A percentile compares a stretch with the other conserved stretches of the same genome.
phyloP scores from a whole-genome alignment of 1,140 invertebrate species.

The Drosophila bocqueti region DNA sequence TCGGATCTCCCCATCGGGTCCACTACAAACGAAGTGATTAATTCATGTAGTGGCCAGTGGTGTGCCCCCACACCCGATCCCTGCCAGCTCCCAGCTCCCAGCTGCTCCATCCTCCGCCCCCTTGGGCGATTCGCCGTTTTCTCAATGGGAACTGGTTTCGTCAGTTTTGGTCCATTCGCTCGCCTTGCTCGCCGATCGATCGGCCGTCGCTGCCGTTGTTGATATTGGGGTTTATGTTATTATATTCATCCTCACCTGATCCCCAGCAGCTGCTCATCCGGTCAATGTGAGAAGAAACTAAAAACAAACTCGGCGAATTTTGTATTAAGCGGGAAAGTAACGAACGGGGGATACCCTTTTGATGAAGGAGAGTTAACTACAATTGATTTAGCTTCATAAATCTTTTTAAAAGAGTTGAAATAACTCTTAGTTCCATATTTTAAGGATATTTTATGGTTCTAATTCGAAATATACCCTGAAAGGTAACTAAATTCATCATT shows the following conservation, averaged over 20 bases:
- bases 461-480: not conserved
- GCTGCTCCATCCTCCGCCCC: slow-evolving; percentile 31
- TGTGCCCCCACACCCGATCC: not conserved
- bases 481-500: not conserved
- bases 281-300: slow-evolving; percentile 82
- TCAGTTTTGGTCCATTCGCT: slow-evolving; percentile 55
- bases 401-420: not conserved
- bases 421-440: not conserved
- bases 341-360: slow-evolving; percentile 25
- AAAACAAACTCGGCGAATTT: slow-evolving; percentile 50
- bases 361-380: not conserved
- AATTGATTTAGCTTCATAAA: not conserved
- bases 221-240: slow-evolving; percentile 83
- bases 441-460: too few relatives aligned
- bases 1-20: slow-evolving; percentile 45
- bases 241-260: slow-evolving; percentile 84
- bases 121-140: slow-evolving; percentile 66
- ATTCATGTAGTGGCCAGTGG: slow-evolving; percentile 73
- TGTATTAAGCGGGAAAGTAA: not conserved
- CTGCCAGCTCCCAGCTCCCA: slow-evolving; percentile 1
- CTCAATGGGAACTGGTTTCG: slow-evolving; percentile 83
- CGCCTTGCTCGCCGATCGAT: slow-evolving; percentile 41
- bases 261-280: slow-evolving; percentile 83
- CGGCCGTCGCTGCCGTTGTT: slow-evolving; percentile 57
- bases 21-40: slow-evolving; percentile 82